A percentile compares a stretch with the other conserved stretches of the same genome.
Conservation (phyloP, 2,113 vertebrate species). For the Pao palembangensis region DNA sequence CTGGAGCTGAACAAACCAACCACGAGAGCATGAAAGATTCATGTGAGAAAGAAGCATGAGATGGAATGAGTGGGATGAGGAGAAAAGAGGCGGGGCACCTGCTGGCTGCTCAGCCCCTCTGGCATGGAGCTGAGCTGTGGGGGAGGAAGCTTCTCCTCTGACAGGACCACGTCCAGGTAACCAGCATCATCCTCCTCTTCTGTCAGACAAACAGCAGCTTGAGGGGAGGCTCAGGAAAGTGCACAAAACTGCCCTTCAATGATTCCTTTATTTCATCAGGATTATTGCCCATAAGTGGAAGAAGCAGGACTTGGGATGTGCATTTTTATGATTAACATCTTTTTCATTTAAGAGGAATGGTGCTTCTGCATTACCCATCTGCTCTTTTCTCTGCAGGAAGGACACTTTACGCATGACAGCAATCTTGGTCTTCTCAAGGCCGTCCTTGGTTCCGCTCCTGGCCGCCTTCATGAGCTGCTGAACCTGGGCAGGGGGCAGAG, state of each 20-base stretch:
- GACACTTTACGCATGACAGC: slow-evolving; percentile 90
- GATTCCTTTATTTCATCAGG: too few relatives aligned
- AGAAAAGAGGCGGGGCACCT: slow-evolving; percentile 71
- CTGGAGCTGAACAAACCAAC: too few relatives aligned
- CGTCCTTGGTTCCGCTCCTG: slow-evolving; percentile 90
- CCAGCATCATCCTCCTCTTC: slow-evolving; percentile 93
- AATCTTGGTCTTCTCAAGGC: slow-evolving; percentile 91
- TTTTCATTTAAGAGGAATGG: slow-evolving; percentile 1
- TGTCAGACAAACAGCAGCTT: slow-evolving; percentile 45
- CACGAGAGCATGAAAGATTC: too few relatives aligned
- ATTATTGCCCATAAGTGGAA: too few relatives aligned
- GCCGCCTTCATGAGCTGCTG: slow-evolving; percentile 95
- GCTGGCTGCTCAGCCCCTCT: slow-evolving; percentile 86
- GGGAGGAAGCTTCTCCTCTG: slow-evolving; percentile 83
- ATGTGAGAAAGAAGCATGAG: neutral
- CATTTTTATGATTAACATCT: too few relatives aligned
- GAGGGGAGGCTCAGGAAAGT: neutral
- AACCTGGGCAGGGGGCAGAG: slow-evolving; percentile 74
- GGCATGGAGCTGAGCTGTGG: slow-evolving; percentile 91
- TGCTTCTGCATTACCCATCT: slow-evolving; percentile 69
- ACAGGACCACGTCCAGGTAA: slow-evolving; percentile 85
- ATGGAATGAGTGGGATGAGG: neutral
- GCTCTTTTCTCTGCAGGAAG: slow-evolving; percentile 88
- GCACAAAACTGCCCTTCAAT: too few relatives aligned
- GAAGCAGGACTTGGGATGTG: too few relatives aligned